Percentiles rank a stretch among this genome's conserved stretches.
Evolutionary conservation across 2,113 vertebrate genomes (phyloP).

Genomic region (Zosterops borbonicus): DNA sequence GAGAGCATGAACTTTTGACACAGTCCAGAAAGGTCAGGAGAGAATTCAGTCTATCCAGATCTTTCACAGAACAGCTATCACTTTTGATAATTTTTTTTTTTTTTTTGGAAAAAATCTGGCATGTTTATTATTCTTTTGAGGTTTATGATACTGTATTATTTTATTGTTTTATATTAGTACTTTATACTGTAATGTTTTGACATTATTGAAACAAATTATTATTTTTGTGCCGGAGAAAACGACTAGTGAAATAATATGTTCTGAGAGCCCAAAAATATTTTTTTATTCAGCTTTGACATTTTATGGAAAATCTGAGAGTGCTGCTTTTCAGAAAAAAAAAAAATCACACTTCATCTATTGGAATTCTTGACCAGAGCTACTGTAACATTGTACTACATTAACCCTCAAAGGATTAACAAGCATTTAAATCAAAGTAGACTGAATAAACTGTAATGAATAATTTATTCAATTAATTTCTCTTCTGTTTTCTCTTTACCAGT

Average conservation of each 20-base stretch:
- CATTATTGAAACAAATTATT: neutral
- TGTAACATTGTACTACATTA: neutral
- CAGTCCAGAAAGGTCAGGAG: neutral
- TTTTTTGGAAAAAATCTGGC: neutral
- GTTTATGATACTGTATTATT: neutral
- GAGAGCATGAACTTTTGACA: neutral
- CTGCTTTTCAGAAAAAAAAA: neutral
- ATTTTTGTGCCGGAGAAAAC: neutral
- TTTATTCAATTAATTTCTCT: slow-evolving; percentile 48
- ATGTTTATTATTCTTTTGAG: neutral
- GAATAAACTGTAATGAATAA: slow-evolving; percentile 35
- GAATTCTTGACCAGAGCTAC: neutral
- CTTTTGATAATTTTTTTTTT: neutral
- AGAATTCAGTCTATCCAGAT: neutral
- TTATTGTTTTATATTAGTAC: neutral
- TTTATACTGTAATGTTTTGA: neutral
- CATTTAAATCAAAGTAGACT: slow-evolving; percentile 40
- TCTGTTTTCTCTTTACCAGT: slow-evolving; percentile 10
- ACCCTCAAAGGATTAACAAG: slow-evolving; percentile 29
- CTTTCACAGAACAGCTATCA: neutral
- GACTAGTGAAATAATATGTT: neutral
- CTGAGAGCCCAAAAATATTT: neutral
- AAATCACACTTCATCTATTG: neutral
- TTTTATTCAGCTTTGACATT: neutral
- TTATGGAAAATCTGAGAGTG: neutral